A percentile compares a stretch with the other conserved stretches of the same genome.
These are phyloP conservation scores for Euzophera pinguis DNA, from an alignment of 2,888 invertebrate species.

Conservation along the genomic window DNA sequence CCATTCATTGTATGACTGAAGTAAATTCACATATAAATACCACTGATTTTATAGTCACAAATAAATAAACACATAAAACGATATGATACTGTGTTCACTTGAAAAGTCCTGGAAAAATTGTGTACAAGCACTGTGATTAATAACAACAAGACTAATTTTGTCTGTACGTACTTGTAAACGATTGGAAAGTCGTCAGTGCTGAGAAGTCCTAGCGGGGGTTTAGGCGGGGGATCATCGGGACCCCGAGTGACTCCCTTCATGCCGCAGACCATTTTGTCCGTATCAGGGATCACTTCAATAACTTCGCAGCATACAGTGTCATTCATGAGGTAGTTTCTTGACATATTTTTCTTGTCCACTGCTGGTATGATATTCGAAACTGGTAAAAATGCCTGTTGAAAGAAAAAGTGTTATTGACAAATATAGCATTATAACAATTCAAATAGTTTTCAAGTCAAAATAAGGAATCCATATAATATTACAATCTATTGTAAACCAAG, in stretches of 20 bases:
- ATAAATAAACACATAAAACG: conserved; percentile 53
- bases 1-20: conserved; percentile 12
- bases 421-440: no score
- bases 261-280: conserved; percentile 92
- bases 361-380: conserved; percentile 86
- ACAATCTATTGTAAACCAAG: no score
- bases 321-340: conserved; percentile 88
- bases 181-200: conserved; percentile 89
- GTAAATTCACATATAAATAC: conserved; percentile 33
- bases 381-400: conserved; percentile 83
- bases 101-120: conserved; percentile 50
- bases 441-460: no score
- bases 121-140: conserved; percentile 52
- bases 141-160: conserved; percentile 11
- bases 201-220: conserved; percentile 89
- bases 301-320: conserved; percentile 94
- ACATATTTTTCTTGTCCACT: conserved; percentile 88
- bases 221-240: conserved; percentile 84
- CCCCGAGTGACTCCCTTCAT: conserved; percentile 89
- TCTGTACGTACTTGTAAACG: conserved; percentile 87
- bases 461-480: no score
- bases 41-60: conserved; percentile 54
- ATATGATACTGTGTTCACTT: conserved; percentile 38
- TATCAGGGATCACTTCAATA: conserved; percentile 90
- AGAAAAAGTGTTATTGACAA: conserved; percentile 12